phyloP scores from a whole-genome alignment of 2,113 vertebrate genomes.

The Lophius piscatorius region DNA sequence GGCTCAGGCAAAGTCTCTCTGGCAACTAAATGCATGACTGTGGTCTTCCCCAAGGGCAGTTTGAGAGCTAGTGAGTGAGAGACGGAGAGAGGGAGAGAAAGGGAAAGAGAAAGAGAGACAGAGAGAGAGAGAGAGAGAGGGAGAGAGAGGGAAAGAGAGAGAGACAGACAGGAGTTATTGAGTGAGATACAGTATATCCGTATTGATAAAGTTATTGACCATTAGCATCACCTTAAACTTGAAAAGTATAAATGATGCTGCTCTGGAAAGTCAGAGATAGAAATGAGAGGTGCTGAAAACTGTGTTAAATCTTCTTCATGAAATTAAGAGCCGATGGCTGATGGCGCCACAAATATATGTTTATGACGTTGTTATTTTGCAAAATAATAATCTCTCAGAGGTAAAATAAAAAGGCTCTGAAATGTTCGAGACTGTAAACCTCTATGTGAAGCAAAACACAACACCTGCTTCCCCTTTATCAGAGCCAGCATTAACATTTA shows the following conservation, averaged over 20 bases:
- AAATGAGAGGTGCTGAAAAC: not conserved
- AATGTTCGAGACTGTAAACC: too few relatives aligned
- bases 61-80: slow-evolving; percentile 90
- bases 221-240: slow-evolving; percentile 18
- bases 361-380: too few relatives aligned
- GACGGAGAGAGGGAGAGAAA: slow-evolving; percentile 23
- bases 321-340: too few relatives aligned
- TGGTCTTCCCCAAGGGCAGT: slow-evolving; percentile 97
- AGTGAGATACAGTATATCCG: slow-evolving; percentile 17
- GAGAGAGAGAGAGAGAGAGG: slow-evolving; percentile 32
- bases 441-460: too few relatives aligned
- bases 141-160: slow-evolving; percentile 14
- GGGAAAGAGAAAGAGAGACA: too few relatives aligned
- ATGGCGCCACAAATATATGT: too few relatives aligned
- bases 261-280: not conserved
- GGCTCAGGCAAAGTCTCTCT: slow-evolving; percentile 98
- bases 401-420: too few relatives aligned
- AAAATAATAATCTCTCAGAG: too few relatives aligned
- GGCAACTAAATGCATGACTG: slow-evolving; percentile 99
- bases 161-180: slow-evolving; percentile 39
- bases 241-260: not conserved
- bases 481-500: too few relatives aligned
- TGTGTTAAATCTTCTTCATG: not conserved
- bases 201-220: slow-evolving; percentile 32
- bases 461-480: too few relatives aligned